These are phyloP conservation scores for Galerucella pusilla DNA, from an alignment of 2,888 invertebrate species.

Conservation along the genomic window DNA sequence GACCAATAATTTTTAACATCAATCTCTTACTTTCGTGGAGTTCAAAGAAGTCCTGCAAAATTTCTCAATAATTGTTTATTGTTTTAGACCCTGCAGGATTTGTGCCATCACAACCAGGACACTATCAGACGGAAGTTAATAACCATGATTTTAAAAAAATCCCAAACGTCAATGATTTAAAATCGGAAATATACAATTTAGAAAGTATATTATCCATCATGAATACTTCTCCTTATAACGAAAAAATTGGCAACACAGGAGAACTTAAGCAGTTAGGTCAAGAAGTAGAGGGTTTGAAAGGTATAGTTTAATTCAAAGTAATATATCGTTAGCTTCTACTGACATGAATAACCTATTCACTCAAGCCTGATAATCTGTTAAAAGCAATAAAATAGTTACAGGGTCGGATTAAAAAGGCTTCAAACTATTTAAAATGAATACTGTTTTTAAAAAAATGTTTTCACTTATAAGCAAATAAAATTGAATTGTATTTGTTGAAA, in stretches of 20 bases:
- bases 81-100: conserved; percentile 31
- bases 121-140: conserved; percentile 44
- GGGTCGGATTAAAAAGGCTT: too few species aligned
- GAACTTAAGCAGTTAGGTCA: conserved; percentile 55
- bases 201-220: conserved; percentile 57
- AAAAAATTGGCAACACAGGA: conserved; percentile 56
- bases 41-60: too few species aligned
- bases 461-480: too few species aligned
- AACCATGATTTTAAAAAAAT: conserved; percentile 37
- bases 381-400: too few species aligned
- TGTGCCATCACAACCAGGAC: conserved; percentile 49
- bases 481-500: too few species aligned
- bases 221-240: conserved; percentile 54
- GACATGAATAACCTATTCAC: too few species aligned
- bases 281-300: conserved; percentile 58
- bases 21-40: too few species aligned
- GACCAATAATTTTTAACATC: too few species aligned
- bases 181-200: conserved; percentile 56
- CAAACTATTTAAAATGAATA: too few species aligned
- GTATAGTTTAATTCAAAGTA: conserved; percentile 25
- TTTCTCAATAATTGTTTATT: background rate
- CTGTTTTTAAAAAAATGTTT: too few species aligned
- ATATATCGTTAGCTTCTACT: too few species aligned
- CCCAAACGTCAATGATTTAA: conserved; percentile 53
- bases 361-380: too few species aligned